Conservation (phyloP, 2,888 invertebrate species). For the Cabera pusaria region DNA sequence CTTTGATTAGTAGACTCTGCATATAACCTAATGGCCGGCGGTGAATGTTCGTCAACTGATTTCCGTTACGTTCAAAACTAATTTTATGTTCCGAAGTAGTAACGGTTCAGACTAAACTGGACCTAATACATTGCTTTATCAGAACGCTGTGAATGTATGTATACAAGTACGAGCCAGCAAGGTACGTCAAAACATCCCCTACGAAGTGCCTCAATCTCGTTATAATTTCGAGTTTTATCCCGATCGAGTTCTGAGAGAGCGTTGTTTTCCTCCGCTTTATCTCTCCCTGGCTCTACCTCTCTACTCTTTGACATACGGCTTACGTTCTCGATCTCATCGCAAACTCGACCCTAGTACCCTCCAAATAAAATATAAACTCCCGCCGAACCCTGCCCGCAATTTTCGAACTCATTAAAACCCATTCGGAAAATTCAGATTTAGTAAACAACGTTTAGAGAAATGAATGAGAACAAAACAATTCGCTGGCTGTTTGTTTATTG, state of each 20-base stretch:
- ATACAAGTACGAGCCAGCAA: conserved; percentile 40
- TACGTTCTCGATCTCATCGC: conserved; percentile 56
- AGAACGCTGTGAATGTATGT: conserved; percentile 29
- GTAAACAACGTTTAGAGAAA: conserved; percentile 61
- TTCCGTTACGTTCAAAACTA: too few relatives aligned
- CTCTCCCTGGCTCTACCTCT: conserved; percentile 59
- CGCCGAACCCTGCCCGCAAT: conserved; percentile 40
- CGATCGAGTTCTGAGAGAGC: conserved; percentile 37
- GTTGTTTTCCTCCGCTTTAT: conserved; percentile 76
- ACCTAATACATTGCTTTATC: conserved; percentile 40
- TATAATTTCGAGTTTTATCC: conserved; percentile 47
- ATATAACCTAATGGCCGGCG: too few relatives aligned
- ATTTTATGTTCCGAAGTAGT: too few relatives aligned
- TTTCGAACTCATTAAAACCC: conserved; percentile 72
- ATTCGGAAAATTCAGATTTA: conserved; percentile 72
- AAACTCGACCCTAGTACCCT: conserved; percentile 52
- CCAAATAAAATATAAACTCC: conserved; percentile 46
- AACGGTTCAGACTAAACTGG: conserved; percentile 34
- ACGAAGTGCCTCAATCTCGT: conserved; percentile 41
- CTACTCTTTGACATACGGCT: conserved; percentile 77
- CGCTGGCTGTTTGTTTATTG: conserved; percentile 27
- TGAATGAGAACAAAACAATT: conserved; percentile 46
- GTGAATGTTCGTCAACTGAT: too few relatives aligned
- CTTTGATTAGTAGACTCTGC: too few relatives aligned
- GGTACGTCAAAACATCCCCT: conserved; percentile 41